Base-by-base conservation (phyloP, 1,140 invertebrate species). In the Coptotermes formosanus region DNA sequence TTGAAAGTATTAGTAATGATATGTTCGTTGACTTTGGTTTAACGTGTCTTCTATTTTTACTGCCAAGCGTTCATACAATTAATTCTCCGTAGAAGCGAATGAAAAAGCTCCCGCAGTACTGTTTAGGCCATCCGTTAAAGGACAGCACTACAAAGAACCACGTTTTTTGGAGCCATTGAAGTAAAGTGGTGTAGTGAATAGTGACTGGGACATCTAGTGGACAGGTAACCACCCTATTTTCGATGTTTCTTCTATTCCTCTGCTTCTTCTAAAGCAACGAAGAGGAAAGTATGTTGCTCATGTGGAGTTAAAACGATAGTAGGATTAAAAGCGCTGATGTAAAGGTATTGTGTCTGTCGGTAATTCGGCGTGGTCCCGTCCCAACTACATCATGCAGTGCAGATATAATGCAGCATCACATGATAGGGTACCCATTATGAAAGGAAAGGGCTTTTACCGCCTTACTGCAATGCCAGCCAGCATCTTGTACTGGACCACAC, bases 371-470 rank as follows among this genome's bases (percentile, higher is more conserved):
- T 75, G 64, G 14, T 30, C 64, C n/a, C 25, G 64, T 75, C 64
- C 64, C n/a, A 75, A 1, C 11, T n/a, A 30, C n/a, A 9, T 25
- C 64, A 75, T 16, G 64, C 64, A 25, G 64, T 75, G 64, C 64
- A 75, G 64, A 30, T 30, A 75, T 75, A 75, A 75, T 75, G 64
- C n/a, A 64, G 30, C 64, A 75, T 8, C n/a, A 30, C 64, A 75
- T 75, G 64, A 75, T 75, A 75, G 64, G 64, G 64, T 30, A 55
- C 64, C 64, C 64, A 75, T 75, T 75, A 75, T 75, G 25, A 75
- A 30, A 75, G 64, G 25, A 75, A 75, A 25, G 64, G 25, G 64
- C 64, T 75, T 75, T 75, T 75, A 75, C 64, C n/a, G 25, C n/a
- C 4, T 30, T 75, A 30, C 64, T 75, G 25, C 25, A 75, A 30